Percentiles rank a stretch among this genome's conserved stretches.
phyloP scores from a whole-genome alignment of 2,113 vertebrate species.

The Peromyscus maniculatus region DNA sequence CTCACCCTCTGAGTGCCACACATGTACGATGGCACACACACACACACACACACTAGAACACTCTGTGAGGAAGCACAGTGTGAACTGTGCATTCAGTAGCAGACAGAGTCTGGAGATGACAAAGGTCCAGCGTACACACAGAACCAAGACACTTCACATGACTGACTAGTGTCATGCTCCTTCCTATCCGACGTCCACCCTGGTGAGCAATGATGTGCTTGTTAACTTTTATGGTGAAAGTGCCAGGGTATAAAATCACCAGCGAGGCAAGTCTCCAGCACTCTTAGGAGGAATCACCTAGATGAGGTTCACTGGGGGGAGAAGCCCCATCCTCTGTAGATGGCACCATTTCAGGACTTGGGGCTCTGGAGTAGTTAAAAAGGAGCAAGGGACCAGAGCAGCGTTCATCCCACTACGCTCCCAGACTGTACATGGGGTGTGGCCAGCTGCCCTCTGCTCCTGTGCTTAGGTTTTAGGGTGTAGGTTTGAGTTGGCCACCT shows the following conservation, averaged over 20 bases:
- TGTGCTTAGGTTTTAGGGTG: neutral
- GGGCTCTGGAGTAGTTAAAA: neutral
- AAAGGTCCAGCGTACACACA: too few species aligned
- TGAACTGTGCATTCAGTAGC: neutral
- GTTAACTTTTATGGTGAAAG: neutral
- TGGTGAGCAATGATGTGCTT: neutral
- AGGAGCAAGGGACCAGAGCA: too few species aligned
- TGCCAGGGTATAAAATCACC: neutral
- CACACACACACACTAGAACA: neutral
- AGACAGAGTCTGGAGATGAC: neutral
- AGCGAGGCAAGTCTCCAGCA: too few species aligned
- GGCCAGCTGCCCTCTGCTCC: neutral
- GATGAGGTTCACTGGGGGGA: too few species aligned
- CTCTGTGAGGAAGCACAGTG: neutral
- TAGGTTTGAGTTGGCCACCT: neutral
- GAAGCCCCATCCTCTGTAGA: neutral
- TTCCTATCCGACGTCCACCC: too few species aligned
- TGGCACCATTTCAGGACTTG: neutral
- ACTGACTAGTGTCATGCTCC: neutral
- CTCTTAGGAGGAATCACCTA: neutral
- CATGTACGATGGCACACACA: neutral
- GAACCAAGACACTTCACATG: neutral
- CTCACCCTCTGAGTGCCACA: neutral
- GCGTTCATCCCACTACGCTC: fast-evolving
- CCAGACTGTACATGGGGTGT: too few species aligned